Percentiles rank a stretch among this genome's conserved stretches.
These are phyloP conservation scores for Drosophila mulleri DNA, from an alignment of 2,888 invertebrate genomes.

Conservation along the genomic window DNA sequence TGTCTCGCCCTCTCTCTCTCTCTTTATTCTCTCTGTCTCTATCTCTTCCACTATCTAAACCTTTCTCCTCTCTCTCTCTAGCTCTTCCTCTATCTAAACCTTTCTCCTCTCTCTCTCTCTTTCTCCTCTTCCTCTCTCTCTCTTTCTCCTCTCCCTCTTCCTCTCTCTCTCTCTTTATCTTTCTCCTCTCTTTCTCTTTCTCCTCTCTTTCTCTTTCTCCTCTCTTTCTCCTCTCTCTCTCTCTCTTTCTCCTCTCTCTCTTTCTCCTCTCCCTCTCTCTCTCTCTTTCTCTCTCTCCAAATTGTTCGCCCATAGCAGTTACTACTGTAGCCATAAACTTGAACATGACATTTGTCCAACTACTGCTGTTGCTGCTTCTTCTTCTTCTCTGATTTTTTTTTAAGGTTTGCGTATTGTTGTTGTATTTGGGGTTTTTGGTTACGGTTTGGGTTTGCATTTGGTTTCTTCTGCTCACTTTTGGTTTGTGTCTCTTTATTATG, in stretches of 20 bases:
- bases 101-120: no score
- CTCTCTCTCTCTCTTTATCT: neutral
- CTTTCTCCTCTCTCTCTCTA: no score
- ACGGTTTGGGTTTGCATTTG: constrained; percentile 4
- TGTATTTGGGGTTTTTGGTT: constrained; percentile 6
- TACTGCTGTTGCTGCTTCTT: neutral
- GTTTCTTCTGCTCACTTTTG: neutral
- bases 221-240: neutral
- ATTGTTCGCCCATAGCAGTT: neutral
- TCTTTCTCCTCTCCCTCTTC: neutral
- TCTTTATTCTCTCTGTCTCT: neutral
- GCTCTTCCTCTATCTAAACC: no score
- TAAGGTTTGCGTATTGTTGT: neutral
- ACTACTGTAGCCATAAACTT: constrained; percentile 7
- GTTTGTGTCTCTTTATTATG: constrained; percentile 9
- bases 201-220: no score
- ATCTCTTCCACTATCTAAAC: neutral
- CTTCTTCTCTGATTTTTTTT: neutral
- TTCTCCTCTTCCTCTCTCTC: neutral
- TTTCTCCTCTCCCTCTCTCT: neutral
- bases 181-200: neutral
- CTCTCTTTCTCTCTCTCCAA: neutral
- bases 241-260: neutral
- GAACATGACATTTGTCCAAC: constrained; percentile 10
- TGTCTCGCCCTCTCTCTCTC: neutral